These are phyloP conservation scores for Theodoxus fluviatilis DNA, from an alignment of 2,888 invertebrate genomes.

Conservation along the genomic window DNA sequence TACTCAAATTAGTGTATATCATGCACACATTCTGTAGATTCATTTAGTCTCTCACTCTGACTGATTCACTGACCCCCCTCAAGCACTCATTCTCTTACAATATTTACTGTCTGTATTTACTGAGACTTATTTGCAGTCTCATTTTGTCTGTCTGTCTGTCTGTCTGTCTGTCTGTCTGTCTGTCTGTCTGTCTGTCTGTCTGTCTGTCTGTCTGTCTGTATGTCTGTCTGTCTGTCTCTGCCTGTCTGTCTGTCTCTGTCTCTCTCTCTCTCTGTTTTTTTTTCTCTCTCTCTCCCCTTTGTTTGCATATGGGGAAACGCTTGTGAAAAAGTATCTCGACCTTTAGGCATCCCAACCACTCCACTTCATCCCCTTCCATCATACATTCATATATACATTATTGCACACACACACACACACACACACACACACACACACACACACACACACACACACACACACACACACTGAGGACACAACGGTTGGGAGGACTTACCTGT, in stretches of 20 bases:
- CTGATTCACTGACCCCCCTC: no score
- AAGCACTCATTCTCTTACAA: no score
- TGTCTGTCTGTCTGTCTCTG: background rate
- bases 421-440: background rate
- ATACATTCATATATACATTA: background rate
- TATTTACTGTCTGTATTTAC: no score
- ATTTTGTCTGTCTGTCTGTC: conserved; percentile 1
- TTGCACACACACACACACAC: background rate
- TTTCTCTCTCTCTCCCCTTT: background rate
- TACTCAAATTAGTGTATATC: no score
- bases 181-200: conserved; percentile 13
- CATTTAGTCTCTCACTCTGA: no score
- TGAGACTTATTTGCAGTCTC: no score
- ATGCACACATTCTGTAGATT: no score
- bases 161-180: conserved; percentile 13
- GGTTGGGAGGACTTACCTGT: conserved; percentile 25
- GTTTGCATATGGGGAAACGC: no score
- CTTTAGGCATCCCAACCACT: background rate
- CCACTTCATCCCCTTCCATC: background rate
- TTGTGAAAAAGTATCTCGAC: background rate
- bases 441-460: conserved; percentile 3
- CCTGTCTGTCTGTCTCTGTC: background rate
- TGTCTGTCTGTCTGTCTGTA: conserved; percentile 4
- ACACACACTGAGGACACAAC: background rate
- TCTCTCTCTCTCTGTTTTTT: conserved; percentile 11